Percentiles rank a stretch among this genome's conserved stretches.
Conservation (phyloP, 2,113 vertebrate species). For the Etheostoma cragini region DNA sequence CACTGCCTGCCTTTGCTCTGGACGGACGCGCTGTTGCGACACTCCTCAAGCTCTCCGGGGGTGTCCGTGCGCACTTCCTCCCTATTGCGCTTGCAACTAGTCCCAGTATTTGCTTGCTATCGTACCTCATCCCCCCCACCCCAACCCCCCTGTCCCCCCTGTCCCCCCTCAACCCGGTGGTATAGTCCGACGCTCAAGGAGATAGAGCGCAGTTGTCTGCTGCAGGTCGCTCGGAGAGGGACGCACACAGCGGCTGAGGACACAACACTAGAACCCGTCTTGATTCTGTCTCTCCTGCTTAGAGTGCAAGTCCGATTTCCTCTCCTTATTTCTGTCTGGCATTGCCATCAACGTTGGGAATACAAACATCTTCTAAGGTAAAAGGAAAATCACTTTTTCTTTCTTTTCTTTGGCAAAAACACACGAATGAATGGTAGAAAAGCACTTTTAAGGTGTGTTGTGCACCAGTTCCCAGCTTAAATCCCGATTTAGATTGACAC, state of each 20-base stretch:
- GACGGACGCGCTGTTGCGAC: constrained; percentile 39
- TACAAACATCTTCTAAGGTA: constrained; percentile 73
- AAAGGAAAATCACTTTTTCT: constrained; percentile 44
- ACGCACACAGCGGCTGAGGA: constrained; percentile 66
- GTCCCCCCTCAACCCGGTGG: constrained; percentile 68
- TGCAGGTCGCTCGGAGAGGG: constrained; percentile 76
- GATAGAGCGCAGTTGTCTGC: constrained; percentile 73
- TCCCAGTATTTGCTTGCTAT: neutral
- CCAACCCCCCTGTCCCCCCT: constrained; percentile 24
- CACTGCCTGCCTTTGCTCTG: constrained; percentile 2
- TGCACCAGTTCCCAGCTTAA: constrained; percentile 42
- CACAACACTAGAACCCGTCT: constrained; percentile 48
- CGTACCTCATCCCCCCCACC: constrained; percentile 26
- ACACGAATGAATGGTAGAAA: constrained; percentile 27
- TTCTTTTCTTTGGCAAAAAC: constrained; percentile 33
- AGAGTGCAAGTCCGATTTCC: constrained; percentile 18
- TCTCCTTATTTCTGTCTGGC: constrained; percentile 9
- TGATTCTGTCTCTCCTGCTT: constrained; percentile 11
- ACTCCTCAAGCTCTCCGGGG: constrained; percentile 38
- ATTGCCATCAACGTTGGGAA: constrained; percentile 62
- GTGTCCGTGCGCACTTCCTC: constrained; percentile 49
- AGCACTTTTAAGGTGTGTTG: constrained; percentile 62
- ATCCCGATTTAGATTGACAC: constrained; percentile 1
- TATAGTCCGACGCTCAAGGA: constrained; percentile 67
- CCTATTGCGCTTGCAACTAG: constrained; percentile 23